phyloP scores from a whole-genome alignment of 1,140 invertebrate genomes.

The Caenorhabditis briggsae region DNA sequence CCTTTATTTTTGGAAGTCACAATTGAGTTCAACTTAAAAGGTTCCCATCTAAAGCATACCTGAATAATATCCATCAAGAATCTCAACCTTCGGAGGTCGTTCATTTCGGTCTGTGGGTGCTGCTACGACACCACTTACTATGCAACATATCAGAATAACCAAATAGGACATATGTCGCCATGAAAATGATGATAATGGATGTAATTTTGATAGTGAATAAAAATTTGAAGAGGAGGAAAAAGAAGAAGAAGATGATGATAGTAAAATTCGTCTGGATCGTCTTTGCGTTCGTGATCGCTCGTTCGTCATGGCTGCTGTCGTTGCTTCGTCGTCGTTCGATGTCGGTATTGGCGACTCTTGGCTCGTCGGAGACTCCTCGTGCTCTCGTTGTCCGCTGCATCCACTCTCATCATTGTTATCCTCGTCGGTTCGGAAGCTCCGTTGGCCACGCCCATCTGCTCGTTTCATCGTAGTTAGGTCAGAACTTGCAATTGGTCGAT shows the following conservation, averaged over 20 bases:
- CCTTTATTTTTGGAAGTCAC: too few relatives aligned
- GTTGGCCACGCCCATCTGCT: constrained; percentile 51
- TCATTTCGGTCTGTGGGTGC: constrained; percentile 39
- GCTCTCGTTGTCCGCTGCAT: constrained; percentile 51
- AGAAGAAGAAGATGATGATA: neutral
- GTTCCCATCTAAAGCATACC: neutral
- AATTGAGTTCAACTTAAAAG: neutral
- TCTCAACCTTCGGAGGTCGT: constrained; percentile 15
- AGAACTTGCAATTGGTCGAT: constrained; percentile 54
- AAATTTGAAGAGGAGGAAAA: neutral
- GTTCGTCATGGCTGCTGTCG: constrained; percentile 55
- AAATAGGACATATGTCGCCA: constrained; percentile 45
- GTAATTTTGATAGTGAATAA: constrained; percentile 27
- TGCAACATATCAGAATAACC: constrained; percentile 42
- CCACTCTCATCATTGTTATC: constrained; percentile 56
- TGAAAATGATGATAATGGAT: constrained; percentile 42
- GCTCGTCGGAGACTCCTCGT: constrained; percentile 46
- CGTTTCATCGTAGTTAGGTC: constrained; percentile 54
- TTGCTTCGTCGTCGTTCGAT: constrained; percentile 53
- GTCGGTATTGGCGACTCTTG: constrained; percentile 52
- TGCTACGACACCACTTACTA: constrained; percentile 18
- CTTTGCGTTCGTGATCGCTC: constrained; percentile 47
- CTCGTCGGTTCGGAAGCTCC: constrained; percentile 45
- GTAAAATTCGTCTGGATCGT: constrained; percentile 40
- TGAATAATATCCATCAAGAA: constrained; percentile 53